Conservation (phyloP, 2,797 vertebrate genomes). For the Spinus olivaceus region DNA sequence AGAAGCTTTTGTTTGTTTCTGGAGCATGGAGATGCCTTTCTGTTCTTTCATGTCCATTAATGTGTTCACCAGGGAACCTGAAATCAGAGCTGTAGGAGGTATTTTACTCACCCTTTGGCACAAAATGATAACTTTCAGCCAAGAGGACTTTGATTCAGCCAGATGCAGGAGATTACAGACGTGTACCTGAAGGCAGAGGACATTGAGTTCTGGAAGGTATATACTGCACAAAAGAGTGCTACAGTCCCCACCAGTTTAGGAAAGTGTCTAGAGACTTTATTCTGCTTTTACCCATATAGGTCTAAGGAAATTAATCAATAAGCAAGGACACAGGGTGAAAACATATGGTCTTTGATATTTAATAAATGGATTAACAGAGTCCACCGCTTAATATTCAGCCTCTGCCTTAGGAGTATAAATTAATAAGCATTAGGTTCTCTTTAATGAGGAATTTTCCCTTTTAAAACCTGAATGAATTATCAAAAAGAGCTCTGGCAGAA, state of each 20-base stretch:
- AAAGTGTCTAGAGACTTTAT: not conserved
- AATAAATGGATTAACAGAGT: slow-evolving; percentile 75
- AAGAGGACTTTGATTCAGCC: not conserved
- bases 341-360: slow-evolving; percentile 77
- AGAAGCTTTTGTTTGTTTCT: not conserved
- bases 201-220: not conserved
- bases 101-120: not conserved
- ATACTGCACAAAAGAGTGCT: not conserved
- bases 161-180: not conserved
- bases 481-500: slow-evolving; percentile 75
- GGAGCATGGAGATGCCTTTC: not conserved
- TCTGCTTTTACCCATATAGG: slow-evolving; percentile 38
- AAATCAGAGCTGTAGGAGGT: not conserved
- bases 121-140: not conserved
- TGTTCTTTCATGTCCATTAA: not conserved
- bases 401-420: slow-evolving; percentile 74
- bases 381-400: slow-evolving; percentile 71
- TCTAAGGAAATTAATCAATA: slow-evolving; percentile 72
- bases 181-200: not conserved
- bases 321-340: slow-evolving; percentile 63
- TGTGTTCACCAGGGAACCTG: not conserved
- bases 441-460: slow-evolving; percentile 79
- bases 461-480: slow-evolving; percentile 80
- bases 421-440: slow-evolving; percentile 75
- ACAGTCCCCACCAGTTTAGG: not conserved